Conservation (phyloP, 2,797 vertebrate genomes). For the Limnodromus scolopaceus region DNA sequence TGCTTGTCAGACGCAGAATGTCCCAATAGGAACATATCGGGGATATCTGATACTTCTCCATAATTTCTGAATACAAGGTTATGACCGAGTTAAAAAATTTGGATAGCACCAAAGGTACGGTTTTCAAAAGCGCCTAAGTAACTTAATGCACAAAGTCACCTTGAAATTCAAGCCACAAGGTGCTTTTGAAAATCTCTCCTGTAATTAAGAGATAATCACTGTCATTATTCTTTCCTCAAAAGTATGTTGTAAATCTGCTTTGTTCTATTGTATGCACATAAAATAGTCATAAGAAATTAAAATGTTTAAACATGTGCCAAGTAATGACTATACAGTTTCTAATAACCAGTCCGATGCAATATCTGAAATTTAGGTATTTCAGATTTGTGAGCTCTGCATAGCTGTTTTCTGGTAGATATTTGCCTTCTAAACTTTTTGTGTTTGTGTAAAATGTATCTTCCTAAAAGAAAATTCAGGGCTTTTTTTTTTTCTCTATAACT, state of each 20-base stretch:
- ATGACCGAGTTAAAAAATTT: background rate
- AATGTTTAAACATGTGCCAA: background rate
- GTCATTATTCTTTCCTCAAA: constrained; percentile 4
- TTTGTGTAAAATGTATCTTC: background rate
- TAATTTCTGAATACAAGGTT: background rate
- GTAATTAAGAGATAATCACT: constrained; percentile 26
- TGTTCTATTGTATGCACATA: background rate
- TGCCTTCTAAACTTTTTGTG: background rate
- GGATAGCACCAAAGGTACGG: background rate
- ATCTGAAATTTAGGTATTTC: background rate
- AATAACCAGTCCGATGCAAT: background rate
- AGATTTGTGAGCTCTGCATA: background rate
- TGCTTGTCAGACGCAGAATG: background rate
- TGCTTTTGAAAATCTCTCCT: constrained; percentile 18
- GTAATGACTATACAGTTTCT: background rate
- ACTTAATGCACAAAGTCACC: constrained; percentile 5
- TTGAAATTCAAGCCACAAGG: constrained; percentile 16
- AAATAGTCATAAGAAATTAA: constrained; percentile 15
- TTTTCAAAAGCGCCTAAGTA: background rate
- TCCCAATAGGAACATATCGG: accelerated
- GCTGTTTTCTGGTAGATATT: background rate
- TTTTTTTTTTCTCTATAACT: background rate
- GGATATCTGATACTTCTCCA: background rate
- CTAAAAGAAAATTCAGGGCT: background rate
- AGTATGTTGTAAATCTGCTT: constrained; percentile 7